These are phyloP conservation scores for Leucophora obtusa DNA, from an alignment of 2,888 invertebrate species.

Conservation along the genomic window DNA sequence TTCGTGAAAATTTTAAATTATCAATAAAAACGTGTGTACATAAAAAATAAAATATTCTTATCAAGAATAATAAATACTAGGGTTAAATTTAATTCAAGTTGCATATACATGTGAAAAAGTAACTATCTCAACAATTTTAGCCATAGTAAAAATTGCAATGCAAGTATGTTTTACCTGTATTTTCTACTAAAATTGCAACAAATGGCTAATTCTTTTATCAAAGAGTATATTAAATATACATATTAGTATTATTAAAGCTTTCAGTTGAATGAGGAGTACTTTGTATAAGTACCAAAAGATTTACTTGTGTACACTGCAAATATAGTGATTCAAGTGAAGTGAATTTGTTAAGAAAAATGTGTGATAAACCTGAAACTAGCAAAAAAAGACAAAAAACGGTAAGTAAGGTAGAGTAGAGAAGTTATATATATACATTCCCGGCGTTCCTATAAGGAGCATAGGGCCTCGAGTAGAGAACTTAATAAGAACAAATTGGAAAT, in stretches of 20 bases:
- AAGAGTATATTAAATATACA: background rate
- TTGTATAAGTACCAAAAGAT: too few species aligned
- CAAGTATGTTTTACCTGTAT: background rate
- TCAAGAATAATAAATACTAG: too few species aligned
- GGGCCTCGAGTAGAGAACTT: too few species aligned
- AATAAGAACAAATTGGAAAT: background rate
- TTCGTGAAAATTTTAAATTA: too few species aligned
- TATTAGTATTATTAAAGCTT: background rate
- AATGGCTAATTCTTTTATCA: background rate
- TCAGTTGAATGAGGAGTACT: background rate
- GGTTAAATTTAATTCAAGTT: too few species aligned
- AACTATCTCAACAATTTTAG: background rate
- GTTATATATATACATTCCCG: too few species aligned
- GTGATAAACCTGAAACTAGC: constrained; percentile 73
- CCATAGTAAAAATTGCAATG: background rate
- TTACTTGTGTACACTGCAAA: background rate
- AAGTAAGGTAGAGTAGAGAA: too few species aligned
- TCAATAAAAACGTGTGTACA: too few species aligned
- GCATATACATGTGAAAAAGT: too few species aligned
- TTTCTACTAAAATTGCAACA: background rate
- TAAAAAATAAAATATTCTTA: too few species aligned
- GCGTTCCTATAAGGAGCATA: too few species aligned
- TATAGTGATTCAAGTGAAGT: constrained; percentile 2
- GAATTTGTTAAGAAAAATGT: constrained; percentile 62
- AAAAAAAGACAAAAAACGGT: constrained; percentile 74